A percentile compares a stretch with the other conserved stretches of the same genome.
Conservation (phyloP, 2,888 invertebrate species). For the Geotrupes spiniger region DNA sequence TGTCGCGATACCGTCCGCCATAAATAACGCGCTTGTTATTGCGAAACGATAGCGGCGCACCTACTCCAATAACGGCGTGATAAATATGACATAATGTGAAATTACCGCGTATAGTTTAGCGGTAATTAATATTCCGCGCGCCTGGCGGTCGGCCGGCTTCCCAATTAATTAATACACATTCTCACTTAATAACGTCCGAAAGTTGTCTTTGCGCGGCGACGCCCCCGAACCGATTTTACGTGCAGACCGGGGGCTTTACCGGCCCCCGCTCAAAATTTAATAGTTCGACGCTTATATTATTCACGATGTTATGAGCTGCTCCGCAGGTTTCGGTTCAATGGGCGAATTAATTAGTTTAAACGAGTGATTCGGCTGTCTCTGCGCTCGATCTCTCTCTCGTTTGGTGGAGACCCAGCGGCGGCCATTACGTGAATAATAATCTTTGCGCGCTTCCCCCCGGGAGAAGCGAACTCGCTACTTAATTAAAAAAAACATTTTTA, state of each 20-base stretch:
- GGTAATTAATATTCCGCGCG: conserved; percentile 3
- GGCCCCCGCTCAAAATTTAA: conserved; percentile 32
- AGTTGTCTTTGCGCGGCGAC: not conserved
- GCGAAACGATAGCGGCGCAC: not conserved
- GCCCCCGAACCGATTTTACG: not conserved
- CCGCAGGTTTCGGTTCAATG: not conserved
- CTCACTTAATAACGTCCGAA: conserved; percentile 2
- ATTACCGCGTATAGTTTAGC: not conserved
- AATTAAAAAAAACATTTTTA: no score
- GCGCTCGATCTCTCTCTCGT: no score
- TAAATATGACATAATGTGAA: conserved; percentile 4
- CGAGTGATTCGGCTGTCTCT: no score
- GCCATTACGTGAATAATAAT: no score
- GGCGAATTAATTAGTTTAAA: conserved; percentile 3
- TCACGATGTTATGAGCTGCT: conserved; percentile 25
- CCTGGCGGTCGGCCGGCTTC: not conserved
- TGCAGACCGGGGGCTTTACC: conserved; percentile 21
- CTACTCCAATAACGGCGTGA: conserved; percentile 1
- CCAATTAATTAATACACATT: conserved; percentile 4
- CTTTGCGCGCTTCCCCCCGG: no score
- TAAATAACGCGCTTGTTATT: conserved; percentile 5
- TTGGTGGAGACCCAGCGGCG: no score
- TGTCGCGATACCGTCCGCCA: not conserved
- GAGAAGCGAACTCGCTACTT: no score
- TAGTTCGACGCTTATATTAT: conserved; percentile 32